These are phyloP conservation scores for Pelobates cultripes DNA, from an alignment of 2,797 vertebrate genomes.

Conservation along the genomic window DNA sequence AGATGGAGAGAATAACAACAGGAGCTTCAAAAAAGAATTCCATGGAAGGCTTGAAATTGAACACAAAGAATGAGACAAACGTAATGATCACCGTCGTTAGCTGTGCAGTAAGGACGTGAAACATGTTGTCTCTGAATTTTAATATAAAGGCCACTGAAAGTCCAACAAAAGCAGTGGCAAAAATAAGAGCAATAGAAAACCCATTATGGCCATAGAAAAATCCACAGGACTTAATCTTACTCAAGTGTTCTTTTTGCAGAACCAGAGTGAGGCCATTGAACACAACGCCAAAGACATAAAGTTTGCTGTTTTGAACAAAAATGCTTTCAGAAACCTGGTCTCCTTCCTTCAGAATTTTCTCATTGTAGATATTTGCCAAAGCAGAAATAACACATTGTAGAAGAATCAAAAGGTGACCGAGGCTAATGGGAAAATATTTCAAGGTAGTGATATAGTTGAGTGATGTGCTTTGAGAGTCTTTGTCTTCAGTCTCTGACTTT, in stretches of 20 bases:
- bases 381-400: slow-evolving; percentile 93
- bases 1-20: slow-evolving; percentile 90
- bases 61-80: slow-evolving; percentile 84
- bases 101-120: slow-evolving; percentile 94
- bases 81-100: slow-evolving; percentile 93
- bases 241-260: slow-evolving; percentile 77
- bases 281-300: slow-evolving; percentile 89
- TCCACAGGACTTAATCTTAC: slow-evolving; percentile 83
- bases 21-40: slow-evolving; percentile 96
- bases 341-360: slow-evolving; percentile 96
- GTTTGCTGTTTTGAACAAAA: slow-evolving; percentile 94
- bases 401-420: slow-evolving; percentile 89
- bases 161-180: slow-evolving; percentile 89
- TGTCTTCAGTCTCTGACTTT: slow-evolving; percentile 69
- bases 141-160: slow-evolving; percentile 96
- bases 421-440: slow-evolving; percentile 78
- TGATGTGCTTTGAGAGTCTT: slow-evolving; percentile 61
- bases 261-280: slow-evolving; percentile 88
- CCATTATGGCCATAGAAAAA: slow-evolving; percentile 93
- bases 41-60: slow-evolving; percentile 89
- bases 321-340: slow-evolving; percentile 89
- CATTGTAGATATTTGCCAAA: slow-evolving; percentile 97
- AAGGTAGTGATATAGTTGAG: slow-evolving; percentile 56
- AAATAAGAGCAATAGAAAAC: slow-evolving; percentile 86
- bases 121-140: slow-evolving; percentile 98